Evolutionary conservation across 2,888 invertebrate species (phyloP), one percentile per base, ranked within the genome.

Genomic region (Lasioglossum zephyrum): DNA sequence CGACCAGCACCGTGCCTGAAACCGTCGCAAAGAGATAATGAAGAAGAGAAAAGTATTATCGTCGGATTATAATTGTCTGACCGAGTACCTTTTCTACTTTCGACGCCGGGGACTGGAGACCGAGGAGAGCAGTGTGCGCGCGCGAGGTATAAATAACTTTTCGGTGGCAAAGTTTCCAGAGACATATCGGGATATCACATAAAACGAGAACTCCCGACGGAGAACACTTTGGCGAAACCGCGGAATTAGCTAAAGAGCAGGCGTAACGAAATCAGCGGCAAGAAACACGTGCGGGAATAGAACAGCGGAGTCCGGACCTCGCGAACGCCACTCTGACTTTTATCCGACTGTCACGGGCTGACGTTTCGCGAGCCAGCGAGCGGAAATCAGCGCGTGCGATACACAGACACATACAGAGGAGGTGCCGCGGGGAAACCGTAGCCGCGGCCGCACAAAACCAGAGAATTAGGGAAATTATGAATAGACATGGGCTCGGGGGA

Each of bases 401-500:
- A 53, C 8, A 53, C 22, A 22, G 22, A 53, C 22, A 53, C 2
- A 53, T 8, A 9, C 0, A 60, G 13, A 60, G 13, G 2, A 5
- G 60, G 4, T 5, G 66, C 31, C 2, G 63, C 31, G 70, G 18
- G 69, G 11, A 31, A 53, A 13, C 18, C 26, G 72, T n/a, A 2
- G 39, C 44, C 78, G 57, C 44, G 44, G 57, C 76, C 16, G 63
- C 44, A 47, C 60, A 69, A 77, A 49, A 53, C 73, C 47, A 18
- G 49, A 69, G 69, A 69, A 77, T 77, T 77, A 77, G 69, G 49
- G 39, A 66, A 77, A 77, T 77, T 63, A 49, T 69, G 53, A 26
- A n/a, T 49, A 22, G 66, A n/a, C 77, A 22, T 36, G 39, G 36
- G 69, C 66, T 49, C 31, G 63, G 22, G 77, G 26, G n/a, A 39